phyloP scores from a whole-genome alignment of 1,140 invertebrate genomes.

The Rhopalosiphum padi region DNA sequence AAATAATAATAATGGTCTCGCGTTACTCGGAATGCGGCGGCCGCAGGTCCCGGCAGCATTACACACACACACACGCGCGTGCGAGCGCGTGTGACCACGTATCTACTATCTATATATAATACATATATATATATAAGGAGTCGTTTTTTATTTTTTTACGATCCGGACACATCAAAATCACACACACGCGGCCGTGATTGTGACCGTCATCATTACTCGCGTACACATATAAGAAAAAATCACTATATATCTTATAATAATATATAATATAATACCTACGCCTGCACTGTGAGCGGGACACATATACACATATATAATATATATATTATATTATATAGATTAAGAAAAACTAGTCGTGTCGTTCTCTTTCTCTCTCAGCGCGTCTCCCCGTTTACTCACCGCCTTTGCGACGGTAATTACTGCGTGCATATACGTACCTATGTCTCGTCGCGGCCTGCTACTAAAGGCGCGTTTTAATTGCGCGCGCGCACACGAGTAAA shows the following conservation, averaged over 20 bases:
- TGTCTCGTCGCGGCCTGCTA: neutral
- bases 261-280: neutral
- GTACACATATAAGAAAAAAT: conserved; percentile 33
- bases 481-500: conserved; percentile 14
- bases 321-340: conserved; percentile 19
- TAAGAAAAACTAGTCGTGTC: conserved; percentile 28
- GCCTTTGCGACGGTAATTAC: conserved; percentile 16
- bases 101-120: conserved; percentile 1
- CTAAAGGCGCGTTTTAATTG: conserved; percentile 50
- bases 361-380: neutral
- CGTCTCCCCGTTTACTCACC: neutral
- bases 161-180: conserved; percentile 57
- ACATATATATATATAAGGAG: neutral
- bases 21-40: conserved; percentile 57
- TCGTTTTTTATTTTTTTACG: conserved; percentile 50
- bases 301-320: neutral
- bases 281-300: neutral
- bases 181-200: conserved; percentile 38
- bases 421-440: neutral
- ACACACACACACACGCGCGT: neutral
- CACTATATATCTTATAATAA: conserved; percentile 18
- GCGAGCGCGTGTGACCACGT: conserved; percentile 30
- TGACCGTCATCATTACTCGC: conserved; percentile 49
- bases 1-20: conserved; percentile 58
- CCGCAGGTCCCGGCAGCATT: conserved; percentile 48